phyloP scores from a whole-genome alignment of 2,888 invertebrate genomes.

The Parthenolecanium corni region DNA sequence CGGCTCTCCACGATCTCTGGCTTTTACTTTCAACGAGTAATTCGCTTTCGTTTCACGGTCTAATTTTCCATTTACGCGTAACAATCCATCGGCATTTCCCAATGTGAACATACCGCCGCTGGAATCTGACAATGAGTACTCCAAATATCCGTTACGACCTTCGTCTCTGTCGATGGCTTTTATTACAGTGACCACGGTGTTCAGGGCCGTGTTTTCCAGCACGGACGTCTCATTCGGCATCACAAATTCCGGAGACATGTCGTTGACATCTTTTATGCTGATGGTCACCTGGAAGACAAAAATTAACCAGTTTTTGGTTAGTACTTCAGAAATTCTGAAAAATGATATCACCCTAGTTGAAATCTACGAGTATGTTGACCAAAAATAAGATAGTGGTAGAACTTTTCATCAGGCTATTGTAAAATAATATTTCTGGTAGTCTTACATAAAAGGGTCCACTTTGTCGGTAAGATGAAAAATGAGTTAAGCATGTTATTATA shows the following conservation, averaged over 20 bases:
- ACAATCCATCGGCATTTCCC: constrained; percentile 74
- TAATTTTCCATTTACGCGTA: constrained; percentile 71
- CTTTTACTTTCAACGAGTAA: constrained; percentile 67
- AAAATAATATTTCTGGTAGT: too few species aligned
- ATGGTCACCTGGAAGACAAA: constrained; percentile 63
- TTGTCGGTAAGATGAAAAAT: too few species aligned
- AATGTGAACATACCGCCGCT: constrained; percentile 57
- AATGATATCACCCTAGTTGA: not conserved
- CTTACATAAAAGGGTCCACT: too few species aligned
- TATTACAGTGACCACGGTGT: constrained; percentile 77
- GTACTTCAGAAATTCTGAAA: not conserved
- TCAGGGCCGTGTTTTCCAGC: constrained; percentile 71
- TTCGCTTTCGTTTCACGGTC: constrained; percentile 69
- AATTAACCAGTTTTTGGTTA: constrained; percentile 17
- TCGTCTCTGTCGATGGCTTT: constrained; percentile 84
- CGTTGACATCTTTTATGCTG: constrained; percentile 79
- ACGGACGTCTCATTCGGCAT: constrained; percentile 67
- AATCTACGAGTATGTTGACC: too few species aligned
- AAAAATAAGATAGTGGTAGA: too few species aligned
- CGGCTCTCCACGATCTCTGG: constrained; percentile 78
- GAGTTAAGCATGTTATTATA: too few species aligned
- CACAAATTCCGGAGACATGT: constrained; percentile 76
- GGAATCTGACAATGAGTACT: constrained; percentile 54
- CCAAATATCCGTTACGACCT: constrained; percentile 80
- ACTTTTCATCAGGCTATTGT: too few species aligned